Evolutionary conservation across 2,888 invertebrate species (phyloP), one percentile per base, ranked within the genome.

Genomic region (Tubulanus polymorphus): DNA sequence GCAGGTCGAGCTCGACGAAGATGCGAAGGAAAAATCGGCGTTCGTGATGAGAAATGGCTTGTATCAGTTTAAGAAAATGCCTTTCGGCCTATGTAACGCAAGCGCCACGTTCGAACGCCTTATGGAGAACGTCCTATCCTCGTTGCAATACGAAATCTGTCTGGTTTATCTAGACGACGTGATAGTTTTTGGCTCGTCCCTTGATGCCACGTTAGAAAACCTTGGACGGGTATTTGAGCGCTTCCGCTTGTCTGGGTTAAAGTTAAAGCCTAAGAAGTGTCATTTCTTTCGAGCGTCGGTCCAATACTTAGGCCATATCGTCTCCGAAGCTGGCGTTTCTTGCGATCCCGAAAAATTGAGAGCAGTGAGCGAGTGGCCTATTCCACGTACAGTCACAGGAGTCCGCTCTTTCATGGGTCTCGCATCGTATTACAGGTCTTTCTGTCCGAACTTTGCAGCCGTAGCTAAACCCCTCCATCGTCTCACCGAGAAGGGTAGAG

Each of bases 141-240:
- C 65, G 0, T 41, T 74, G 18, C 57, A 62, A n/a, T 64, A 59
- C 57, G 47, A 52, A 3, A 56, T 55, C 8, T 70, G 71, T 53
- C 68, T 78, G 27, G 71, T 76, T 0, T 79, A 76, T 53, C 46
- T 77, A 12, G 75, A 78, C 49, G 75, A 78, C 55, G 68, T 76
- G 6, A 65, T 77, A 8, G 55, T 67, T 1, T 63, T 54, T 35
- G 56, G 60, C 2, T 29, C 55, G 29, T 56, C 53, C 2, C 63
- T 65, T 48, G 59, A 63, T n/a, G 56, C 62, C 30, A 61, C 63
- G 46, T 8, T 63, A 8, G 25, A 53, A 1, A 45, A 55, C 28
- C 23, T 67, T 8, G 35, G 20, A 29, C 1, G 41, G 20, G 55
- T 67, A 1, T 53, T 67, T 15, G 29, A 62, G 6, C 30, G 57